Evolutionary conservation across 2,113 vertebrate genomes (phyloP), one percentile per base, ranked within the genome.

Genomic region (Pedetes capensis): DNA sequence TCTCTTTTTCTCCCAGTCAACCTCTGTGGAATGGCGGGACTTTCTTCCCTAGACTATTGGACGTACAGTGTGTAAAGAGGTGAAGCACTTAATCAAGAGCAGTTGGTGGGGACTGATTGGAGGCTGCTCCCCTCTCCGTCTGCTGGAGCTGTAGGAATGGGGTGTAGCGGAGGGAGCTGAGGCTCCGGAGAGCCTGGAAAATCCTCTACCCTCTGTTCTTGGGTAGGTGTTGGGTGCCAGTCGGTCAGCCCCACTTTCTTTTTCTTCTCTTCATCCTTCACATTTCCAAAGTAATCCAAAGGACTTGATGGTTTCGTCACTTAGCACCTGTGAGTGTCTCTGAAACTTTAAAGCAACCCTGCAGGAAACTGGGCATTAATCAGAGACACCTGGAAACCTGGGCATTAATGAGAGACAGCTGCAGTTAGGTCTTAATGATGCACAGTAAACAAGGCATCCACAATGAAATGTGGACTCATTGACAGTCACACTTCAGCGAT

Each of bases 381-480:
- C 0, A 82, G 90, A 69, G 81, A 51, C 76, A 92, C n/a, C 37
- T 1, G 2, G 0, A 11, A 69, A 69, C 93, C 94, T 86, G 71
- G 71, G 80, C 76, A 20, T 82, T 96, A 84, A 86, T 6, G 0
- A 82, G 90, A 69, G 81, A 51, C 76, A 92, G 91, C 69, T 80
- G 69, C 86, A 92, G 80, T 87, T 78, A 92, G 83, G 75, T 93
- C 84, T 96, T 93, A 93, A 55, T 87, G 96, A 97, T 34, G 29
- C 61, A 76, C 51, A 83, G 57, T 91, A 93, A 97, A 96, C 63
- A 55, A 87, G 68, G 37, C 59, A 34, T 42, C 90, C 88, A 79
- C 85, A n/a, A 71, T 80, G 34, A 64, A n/a, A 37, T 76, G 84
- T 49, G 79, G 95, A 47, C 91, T 55, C 76, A 32, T 0, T 18